Conservation (phyloP, 1,140 invertebrate species). For the Aradophagus sp. region DNA sequence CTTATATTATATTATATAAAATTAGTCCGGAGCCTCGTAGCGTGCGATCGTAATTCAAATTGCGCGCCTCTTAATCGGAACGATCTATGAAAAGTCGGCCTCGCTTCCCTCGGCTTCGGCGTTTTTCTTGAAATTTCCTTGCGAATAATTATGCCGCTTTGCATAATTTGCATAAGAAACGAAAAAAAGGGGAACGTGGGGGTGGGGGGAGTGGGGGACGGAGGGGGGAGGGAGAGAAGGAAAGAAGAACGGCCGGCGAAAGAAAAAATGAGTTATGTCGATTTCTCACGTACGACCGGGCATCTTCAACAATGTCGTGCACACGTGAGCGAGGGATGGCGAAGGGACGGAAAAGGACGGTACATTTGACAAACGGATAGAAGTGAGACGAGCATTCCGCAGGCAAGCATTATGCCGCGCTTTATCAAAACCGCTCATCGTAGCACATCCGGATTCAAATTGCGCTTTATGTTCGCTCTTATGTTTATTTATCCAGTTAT, state of each 20-base stretch:
- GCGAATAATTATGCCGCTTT: slow-evolving; percentile 50
- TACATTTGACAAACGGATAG: slow-evolving; percentile 56
- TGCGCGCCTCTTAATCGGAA: slow-evolving; percentile 41
- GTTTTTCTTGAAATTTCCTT: slow-evolving; percentile 56
- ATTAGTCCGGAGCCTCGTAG: slow-evolving; percentile 40
- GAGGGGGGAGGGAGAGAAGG: no score
- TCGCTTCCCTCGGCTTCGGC: slow-evolving; percentile 30
- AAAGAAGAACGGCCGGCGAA: no score
- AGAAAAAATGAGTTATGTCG: slow-evolving; percentile 64
- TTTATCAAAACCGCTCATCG: slow-evolving; percentile 73
- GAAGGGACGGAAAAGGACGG: slow-evolving; percentile 46
- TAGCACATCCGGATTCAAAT: slow-evolving; percentile 74
- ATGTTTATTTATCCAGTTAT: slow-evolving; percentile 75
- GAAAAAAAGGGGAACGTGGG: no score
- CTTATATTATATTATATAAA: slow-evolving; percentile 48
- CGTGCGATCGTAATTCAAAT: slow-evolving; percentile 54
- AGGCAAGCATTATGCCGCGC: slow-evolving; percentile 62
- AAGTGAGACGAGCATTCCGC: slow-evolving; percentile 58
- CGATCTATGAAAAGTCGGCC: slow-evolving; percentile 50
- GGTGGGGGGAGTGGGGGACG: no score
- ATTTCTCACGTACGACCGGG: slow-evolving; percentile 56
- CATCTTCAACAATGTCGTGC: slow-evolving; percentile 44
- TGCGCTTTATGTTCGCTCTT: slow-evolving; percentile 69
- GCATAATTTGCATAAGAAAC: slow-evolving; percentile 68
- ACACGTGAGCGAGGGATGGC: slow-evolving; percentile 6